phyloP scores from a whole-genome alignment of 2,113 vertebrate genomes.

The Lates calcarifer region DNA sequence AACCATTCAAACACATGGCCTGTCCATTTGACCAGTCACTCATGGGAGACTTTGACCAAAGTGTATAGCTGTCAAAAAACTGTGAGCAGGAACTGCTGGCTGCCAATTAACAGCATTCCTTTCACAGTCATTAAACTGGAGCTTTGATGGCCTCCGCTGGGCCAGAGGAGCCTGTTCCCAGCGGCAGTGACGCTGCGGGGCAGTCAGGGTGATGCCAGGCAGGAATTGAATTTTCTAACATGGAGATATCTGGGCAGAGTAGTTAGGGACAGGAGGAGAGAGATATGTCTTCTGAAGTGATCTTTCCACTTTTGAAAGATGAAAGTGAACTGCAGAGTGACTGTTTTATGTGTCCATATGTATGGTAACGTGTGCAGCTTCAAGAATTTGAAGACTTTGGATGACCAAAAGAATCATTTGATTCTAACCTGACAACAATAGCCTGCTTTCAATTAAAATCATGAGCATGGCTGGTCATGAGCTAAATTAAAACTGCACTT shows the following conservation, averaged over 20 bases:
- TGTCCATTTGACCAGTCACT: not conserved
- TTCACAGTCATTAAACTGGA: conserved; percentile 52
- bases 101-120: conserved; percentile 63
- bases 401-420: not conserved
- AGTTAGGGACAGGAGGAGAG: not conserved
- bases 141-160: conserved; percentile 49
- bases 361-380: not conserved
- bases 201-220: conserved; percentile 13
- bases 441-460: not conserved
- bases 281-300: not conserved
- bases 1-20: not conserved
- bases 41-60: conserved; percentile 9
- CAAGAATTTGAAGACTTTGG: not conserved
- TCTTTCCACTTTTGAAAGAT: conserved; percentile 25
- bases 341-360: not conserved
- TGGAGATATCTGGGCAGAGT: conserved; percentile 2
- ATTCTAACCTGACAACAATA: not conserved
- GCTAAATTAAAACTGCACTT: not conserved
- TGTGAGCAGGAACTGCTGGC: conserved; percentile 27
- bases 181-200: conserved; percentile 3
- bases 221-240: conserved; percentile 1
- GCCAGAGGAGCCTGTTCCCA: conserved; percentile 19
- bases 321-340: conserved; percentile 10
- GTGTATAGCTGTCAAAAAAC: conserved; percentile 33
- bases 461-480: not conserved